Percentiles rank a stretch among this genome's conserved stretches.
These are phyloP conservation scores for Anthopleura xanthogrammica DNA, from an alignment of 92 coral and sea anemone species.

Conservation along the genomic window DNA sequence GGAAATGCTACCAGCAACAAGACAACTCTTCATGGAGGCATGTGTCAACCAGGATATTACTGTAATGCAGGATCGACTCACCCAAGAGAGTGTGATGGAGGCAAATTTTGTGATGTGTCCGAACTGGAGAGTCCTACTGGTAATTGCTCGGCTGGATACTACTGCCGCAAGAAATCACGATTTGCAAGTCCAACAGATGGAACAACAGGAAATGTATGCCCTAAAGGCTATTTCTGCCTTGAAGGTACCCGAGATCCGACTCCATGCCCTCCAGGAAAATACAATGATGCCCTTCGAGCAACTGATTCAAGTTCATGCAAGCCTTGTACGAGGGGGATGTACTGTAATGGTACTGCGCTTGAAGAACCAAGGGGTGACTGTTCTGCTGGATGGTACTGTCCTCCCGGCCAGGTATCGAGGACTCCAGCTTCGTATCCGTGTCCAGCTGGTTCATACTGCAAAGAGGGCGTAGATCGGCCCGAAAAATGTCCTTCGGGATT, in stretches of 20 bases:
- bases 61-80: slow-evolving; percentile 78
- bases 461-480: slow-evolving; percentile 71
- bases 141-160: slow-evolving; percentile 88
- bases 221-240: slow-evolving; percentile 81
- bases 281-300: slow-evolving; percentile 71
- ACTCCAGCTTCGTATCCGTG: slow-evolving; percentile 79
- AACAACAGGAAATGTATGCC: slow-evolving; percentile 78
- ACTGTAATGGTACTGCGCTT: slow-evolving; percentile 88
- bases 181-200: slow-evolving; percentile 73
- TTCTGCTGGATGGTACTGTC: slow-evolving; percentile 89
- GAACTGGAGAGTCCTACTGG: slow-evolving; percentile 82
- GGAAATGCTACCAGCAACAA: slow-evolving; percentile 84
- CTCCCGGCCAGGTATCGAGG: slow-evolving; percentile 78
- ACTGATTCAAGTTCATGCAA: slow-evolving; percentile 69
- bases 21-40: slow-evolving; percentile 87
- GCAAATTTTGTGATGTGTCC: slow-evolving; percentile 72
- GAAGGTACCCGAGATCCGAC: slow-evolving; percentile 66
- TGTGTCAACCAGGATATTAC: slow-evolving; percentile 85
- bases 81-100: slow-evolving; percentile 82
- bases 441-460: slow-evolving; percentile 73
- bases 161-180: slow-evolving; percentile 70
- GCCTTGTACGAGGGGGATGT: slow-evolving; percentile 74
- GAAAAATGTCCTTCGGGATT: slow-evolving; percentile 78
- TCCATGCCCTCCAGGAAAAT: slow-evolving; percentile 86
- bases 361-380: slow-evolving; percentile 76